A percentile compares a stretch with the other conserved stretches of the same genome.
phyloP scores from a whole-genome alignment of 2,888 invertebrate species.

The Catotricha subobsoleta region DNA sequence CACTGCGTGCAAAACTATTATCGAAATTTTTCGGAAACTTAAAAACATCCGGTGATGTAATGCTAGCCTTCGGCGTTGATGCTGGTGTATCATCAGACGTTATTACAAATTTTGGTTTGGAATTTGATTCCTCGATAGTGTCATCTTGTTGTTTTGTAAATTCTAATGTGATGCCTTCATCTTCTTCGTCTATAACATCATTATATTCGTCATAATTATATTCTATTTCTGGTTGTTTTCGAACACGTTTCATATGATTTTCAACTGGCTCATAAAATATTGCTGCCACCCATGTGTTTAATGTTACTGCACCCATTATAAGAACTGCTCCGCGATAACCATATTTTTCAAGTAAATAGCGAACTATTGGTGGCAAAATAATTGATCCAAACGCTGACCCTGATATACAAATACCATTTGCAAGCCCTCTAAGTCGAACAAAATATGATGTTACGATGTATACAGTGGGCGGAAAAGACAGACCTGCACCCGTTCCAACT shows the following conservation, averaged over 20 bases:
- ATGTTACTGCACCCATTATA: conserved; percentile 61
- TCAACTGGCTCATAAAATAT: conserved; percentile 70
- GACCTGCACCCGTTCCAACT: conserved; percentile 67
- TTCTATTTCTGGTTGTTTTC: conserved; percentile 20
- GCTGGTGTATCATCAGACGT: conserved; percentile 23
- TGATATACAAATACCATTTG: conserved; percentile 76
- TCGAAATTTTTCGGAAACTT: conserved; percentile 18
- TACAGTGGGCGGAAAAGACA: conserved; percentile 76
- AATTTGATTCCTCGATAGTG: conserved; percentile 6
- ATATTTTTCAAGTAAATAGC: conserved; percentile 49
- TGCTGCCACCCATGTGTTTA: conserved; percentile 68
- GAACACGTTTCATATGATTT: conserved; percentile 54
- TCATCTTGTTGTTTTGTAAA: conserved; percentile 19
- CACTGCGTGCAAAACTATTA: conserved; percentile 42
- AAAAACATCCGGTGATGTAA: conserved; percentile 12
- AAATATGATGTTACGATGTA: conserved; percentile 82
- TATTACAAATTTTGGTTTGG: conserved; percentile 25
- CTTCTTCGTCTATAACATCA: conserved; percentile 25
- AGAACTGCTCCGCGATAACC: conserved; percentile 66
- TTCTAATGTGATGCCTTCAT: conserved; percentile 26
- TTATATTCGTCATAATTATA: conserved; percentile 18
- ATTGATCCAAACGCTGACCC: conserved; percentile 76
- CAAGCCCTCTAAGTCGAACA: conserved; percentile 55
- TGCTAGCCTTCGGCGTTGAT: conserved; percentile 18
- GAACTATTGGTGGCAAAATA: conserved; percentile 59